Base-by-base conservation (phyloP, 2,797 vertebrate species). In the Myotis findleyi region DNA sequence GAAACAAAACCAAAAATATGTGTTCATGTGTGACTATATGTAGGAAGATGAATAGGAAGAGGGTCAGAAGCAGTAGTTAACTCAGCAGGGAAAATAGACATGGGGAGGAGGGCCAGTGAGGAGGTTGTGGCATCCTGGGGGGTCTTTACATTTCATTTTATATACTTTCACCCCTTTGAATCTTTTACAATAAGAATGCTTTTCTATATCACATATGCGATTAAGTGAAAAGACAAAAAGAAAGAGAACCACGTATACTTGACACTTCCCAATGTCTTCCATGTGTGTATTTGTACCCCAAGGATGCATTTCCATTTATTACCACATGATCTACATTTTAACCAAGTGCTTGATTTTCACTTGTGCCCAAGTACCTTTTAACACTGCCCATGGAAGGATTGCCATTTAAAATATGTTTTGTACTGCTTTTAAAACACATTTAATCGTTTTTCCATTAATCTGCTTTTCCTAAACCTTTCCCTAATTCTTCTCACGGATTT, bases 391-490 rank as follows among this genome's bases (percentile, higher is more conserved):
- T 97, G 93, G 97, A 97, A 96, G 82, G 95, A 97, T 88, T 98
- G 98, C 96, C 97, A 97, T 98, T 98, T 97, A 97, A 98, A 98
- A 98, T 98, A 97, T 97, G 96, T 97, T 98, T 98, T 97, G 97
- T 97, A 97, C 97, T 97, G 97, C 97, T 98, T 98, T 98, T 97
- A 98, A 98, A 98, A 97, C 89, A 96, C 96, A 97, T 97, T 98
- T 98, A 98, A 98, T 98, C 98, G 98, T 98, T 98, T 97, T 84
- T 87, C 95, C 95, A 97, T 98, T 98, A 98, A 98, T 98, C 98
- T 98, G 97, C 98, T 98, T 98, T 98, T 95, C 95, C 97, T 98
- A 98, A 98, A 98, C 97, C 98, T 98, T 98, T 97, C 96, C 97
- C 96, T 98, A 98, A 98, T 98, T 98, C 98, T 98, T 97, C 97